Evolutionary conservation across 2,888 invertebrate genomes (phyloP).

Genomic region (Neelides folsomi): DNA sequence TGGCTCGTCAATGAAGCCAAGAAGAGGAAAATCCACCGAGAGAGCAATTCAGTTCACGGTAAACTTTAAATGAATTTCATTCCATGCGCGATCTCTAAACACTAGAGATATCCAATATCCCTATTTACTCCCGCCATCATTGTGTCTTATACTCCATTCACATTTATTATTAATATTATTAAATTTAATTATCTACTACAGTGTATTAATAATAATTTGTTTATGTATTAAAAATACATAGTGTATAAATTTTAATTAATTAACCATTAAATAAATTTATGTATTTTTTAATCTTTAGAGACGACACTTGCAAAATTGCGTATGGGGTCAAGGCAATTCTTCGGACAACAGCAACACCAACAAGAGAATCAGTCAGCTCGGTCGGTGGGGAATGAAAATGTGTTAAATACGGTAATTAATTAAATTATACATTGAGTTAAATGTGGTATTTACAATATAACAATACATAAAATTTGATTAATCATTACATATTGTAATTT

Average conservation of each 20-base stretch:
- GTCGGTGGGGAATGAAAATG: neutral
- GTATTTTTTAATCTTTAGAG: conserved; percentile 12
- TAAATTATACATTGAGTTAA: too few relatives aligned
- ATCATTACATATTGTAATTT: too few relatives aligned
- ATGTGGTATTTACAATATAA: too few relatives aligned
- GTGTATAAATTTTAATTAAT: neutral
- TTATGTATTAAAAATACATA: too few relatives aligned
- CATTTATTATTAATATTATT: too few relatives aligned
- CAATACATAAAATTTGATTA: too few relatives aligned
- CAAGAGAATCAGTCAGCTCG: neutral
- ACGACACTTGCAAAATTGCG: conserved; percentile 25
- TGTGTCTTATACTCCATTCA: neutral
- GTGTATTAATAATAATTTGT: too few relatives aligned
- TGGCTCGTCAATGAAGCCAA: conserved; percentile 28
- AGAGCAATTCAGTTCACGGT: conserved; percentile 21
- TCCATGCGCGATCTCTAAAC: neutral
- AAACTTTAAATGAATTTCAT: neutral
- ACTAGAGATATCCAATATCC: neutral
- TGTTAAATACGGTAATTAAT: neutral
- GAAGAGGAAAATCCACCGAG: conserved; percentile 21
- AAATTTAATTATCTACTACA: too few relatives aligned
- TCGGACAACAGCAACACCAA: conserved; percentile 5
- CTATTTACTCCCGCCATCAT: neutral
- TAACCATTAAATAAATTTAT: neutral
- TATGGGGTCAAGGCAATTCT: conserved; percentile 20